Conservation (phyloP, 2,113 vertebrate genomes). For the Syngnathus floridae region DNA sequence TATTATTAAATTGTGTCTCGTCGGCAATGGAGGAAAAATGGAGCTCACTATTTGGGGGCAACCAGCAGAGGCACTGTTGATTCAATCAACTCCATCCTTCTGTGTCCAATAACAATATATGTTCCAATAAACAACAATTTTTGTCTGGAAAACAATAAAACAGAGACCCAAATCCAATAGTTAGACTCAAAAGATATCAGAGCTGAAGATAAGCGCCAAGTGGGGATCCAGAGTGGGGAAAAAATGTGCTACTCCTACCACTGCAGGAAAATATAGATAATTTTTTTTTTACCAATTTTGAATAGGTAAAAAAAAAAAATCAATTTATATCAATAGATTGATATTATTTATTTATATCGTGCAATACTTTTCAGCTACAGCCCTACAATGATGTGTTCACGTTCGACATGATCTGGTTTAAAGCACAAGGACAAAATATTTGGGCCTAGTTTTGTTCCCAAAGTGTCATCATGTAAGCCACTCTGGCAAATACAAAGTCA, state of each 20-base stretch:
- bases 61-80: no score
- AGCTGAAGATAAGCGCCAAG: conserved; percentile 13
- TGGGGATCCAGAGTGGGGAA: conserved; percentile 11
- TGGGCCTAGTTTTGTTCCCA: background rate
- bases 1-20: no score
- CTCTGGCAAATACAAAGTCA: background rate
- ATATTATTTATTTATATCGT: background rate
- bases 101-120: conserved; percentile 36
- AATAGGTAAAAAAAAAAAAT: no score
- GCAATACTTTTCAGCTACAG: no score
- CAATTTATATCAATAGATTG: background rate
- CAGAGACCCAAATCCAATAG: conserved; percentile 45
- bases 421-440: background rate
- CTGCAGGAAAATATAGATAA: background rate
- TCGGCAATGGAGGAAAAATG: no score
- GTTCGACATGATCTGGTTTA: background rate
- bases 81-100: conserved; percentile 1
- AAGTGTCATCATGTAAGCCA: background rate
- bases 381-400: background rate
- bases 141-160: conserved; percentile 36
- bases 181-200: conserved; percentile 46
- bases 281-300: no score
- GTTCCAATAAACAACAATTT: conserved; percentile 33
- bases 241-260: background rate
- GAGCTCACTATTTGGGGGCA: no score